phyloP scores from a whole-genome alignment of 2,888 invertebrate species.

The Pinctada fucata region DNA sequence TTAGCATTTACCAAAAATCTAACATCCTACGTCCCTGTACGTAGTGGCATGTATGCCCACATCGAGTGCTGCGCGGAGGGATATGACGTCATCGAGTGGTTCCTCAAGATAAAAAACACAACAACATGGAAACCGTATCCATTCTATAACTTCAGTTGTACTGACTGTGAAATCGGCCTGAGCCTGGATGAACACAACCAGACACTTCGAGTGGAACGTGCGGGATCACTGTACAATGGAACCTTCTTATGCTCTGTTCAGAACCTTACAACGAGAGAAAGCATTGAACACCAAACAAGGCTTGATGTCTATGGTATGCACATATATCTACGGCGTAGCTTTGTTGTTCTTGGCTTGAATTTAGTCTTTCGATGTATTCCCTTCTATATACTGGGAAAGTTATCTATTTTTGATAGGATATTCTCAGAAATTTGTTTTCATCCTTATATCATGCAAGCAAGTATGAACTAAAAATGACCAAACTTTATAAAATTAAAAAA shows the following conservation, averaged over 20 bases:
- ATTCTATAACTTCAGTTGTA: background rate
- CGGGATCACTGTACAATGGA: background rate
- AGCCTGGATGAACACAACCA: background rate
- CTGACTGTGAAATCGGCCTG: background rate
- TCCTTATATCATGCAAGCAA: no score
- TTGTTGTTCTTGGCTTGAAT: no score
- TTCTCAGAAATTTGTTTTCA: no score
- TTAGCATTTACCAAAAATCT: conserved; percentile 20
- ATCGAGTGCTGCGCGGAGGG: conserved; percentile 11
- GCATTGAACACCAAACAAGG: background rate
- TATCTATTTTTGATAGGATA: no score
- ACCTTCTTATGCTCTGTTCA: background rate
- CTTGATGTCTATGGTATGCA: background rate
- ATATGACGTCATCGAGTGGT: conserved; percentile 11
- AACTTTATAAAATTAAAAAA: no score
- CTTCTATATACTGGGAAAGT: no score
- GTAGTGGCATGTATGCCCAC: background rate
- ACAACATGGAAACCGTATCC: background rate
- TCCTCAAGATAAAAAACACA: conserved; percentile 1
- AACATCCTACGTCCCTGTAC: conserved; percentile 4
- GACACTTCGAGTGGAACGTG: background rate
- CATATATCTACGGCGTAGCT: no score
- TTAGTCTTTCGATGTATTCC: no score
- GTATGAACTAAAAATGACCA: no score
- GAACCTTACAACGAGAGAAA: background rate